These are phyloP conservation scores for Urocynchramus pylzowi DNA, from an alignment of 2,113 vertebrate genomes.

Conservation along the genomic window DNA sequence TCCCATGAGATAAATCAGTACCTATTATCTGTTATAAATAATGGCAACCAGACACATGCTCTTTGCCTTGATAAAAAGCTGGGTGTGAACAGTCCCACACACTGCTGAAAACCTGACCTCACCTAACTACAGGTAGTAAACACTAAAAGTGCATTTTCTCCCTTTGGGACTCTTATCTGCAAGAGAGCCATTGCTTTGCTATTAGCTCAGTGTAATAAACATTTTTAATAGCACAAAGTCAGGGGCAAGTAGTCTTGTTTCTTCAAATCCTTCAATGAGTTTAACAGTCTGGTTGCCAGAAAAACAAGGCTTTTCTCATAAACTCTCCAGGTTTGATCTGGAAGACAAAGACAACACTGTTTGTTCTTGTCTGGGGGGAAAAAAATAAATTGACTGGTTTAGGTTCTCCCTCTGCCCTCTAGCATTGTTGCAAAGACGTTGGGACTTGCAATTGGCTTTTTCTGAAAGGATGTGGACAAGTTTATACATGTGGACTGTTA, in stretches of 20 bases:
- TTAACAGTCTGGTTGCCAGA: conserved; percentile 11
- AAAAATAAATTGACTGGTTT: not conserved
- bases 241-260: not conserved
- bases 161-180: not conserved
- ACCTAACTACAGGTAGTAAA: not conserved
- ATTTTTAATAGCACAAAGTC: conserved; percentile 19
- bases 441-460: not conserved
- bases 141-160: not conserved
- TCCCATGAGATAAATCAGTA: not conserved
- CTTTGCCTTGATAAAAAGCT: not conserved
- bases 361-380: not conserved
- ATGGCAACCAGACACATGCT: not conserved
- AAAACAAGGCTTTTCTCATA: not conserved
- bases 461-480: not conserved
- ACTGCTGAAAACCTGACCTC: not conserved
- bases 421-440: not conserved
- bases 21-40: not conserved
- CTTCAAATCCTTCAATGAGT: not conserved
- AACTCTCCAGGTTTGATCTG: conserved; percentile 9
- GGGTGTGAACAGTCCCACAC: not conserved
- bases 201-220: conserved; percentile 1
- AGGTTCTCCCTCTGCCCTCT: not conserved
- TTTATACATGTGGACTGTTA: not conserved
- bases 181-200: not conserved
- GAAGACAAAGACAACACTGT: conserved; percentile 2